These are phyloP conservation scores for Addax nasomaculatus DNA, from an alignment of 2,113 vertebrate genomes.

Conservation along the genomic window DNA sequence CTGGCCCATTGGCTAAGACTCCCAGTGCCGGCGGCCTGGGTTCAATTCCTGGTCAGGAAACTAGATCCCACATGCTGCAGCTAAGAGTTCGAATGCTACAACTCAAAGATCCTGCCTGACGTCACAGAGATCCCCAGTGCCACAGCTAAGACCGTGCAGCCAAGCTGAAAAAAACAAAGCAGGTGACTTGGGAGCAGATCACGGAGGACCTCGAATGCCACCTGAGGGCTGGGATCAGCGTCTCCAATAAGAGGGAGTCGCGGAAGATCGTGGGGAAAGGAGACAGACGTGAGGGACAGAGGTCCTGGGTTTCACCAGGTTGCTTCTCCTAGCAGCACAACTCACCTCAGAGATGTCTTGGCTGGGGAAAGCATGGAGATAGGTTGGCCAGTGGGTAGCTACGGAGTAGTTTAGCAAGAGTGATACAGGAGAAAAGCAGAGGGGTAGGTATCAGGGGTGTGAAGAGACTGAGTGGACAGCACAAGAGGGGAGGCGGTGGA, in stretches of 20 bases:
- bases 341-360: background rate
- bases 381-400: background rate
- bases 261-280: background rate
- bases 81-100: background rate
- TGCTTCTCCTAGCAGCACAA: fast-evolving
- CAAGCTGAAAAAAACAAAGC: background rate
- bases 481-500: background rate
- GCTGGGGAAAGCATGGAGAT: background rate
- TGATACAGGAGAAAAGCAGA: background rate
- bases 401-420: background rate
- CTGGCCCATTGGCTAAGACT: background rate
- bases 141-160: background rate
- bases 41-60: background rate
- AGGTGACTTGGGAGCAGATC: background rate
- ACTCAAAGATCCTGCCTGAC: background rate
- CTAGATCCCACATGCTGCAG: background rate
- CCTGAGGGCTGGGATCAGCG: background rate
- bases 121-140: background rate
- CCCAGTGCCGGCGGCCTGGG: background rate
- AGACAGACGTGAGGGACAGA: background rate
- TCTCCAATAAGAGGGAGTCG: background rate
- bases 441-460: fast-evolving
- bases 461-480: background rate
- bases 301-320: background rate
- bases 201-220: too few species aligned